Percentiles rank a stretch among this genome's conserved stretches.
These are phyloP conservation scores for Cynodonichthys magdalenae DNA, from an alignment of 2,797 vertebrate species.

Conservation along the genomic window DNA sequence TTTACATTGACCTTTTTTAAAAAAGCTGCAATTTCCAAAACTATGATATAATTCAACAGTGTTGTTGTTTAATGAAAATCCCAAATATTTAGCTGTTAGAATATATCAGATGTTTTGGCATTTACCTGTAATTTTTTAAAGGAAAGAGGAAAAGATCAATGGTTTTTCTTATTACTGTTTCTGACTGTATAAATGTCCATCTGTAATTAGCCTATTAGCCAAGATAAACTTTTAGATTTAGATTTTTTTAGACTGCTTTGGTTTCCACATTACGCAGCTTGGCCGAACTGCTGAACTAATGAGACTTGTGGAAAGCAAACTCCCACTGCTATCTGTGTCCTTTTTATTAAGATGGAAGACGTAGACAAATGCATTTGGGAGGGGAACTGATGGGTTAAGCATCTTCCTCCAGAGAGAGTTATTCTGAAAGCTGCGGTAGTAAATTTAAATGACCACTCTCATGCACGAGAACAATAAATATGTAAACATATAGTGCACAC, in stretches of 20 bases:
- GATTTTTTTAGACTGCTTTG: conserved; percentile 24
- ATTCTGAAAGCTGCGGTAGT: conserved; percentile 40
- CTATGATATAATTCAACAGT: conserved; percentile 23
- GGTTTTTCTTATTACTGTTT: background rate
- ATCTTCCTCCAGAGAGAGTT: conserved; percentile 63
- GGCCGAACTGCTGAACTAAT: conserved; percentile 51
- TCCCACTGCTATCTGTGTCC: conserved; percentile 59
- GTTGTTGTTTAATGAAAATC: conserved; percentile 52
- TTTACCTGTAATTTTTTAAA: conserved; percentile 8
- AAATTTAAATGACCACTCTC: conserved; percentile 55
- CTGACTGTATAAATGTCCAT: conserved; percentile 1
- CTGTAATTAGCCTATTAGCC: conserved; percentile 1
- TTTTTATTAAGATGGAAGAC: conserved; percentile 66
- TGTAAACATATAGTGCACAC: conserved; percentile 28
- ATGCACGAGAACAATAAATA: conserved; percentile 22
- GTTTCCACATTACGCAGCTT: conserved; percentile 36
- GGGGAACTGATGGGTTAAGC: conserved; percentile 63
- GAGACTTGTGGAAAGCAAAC: conserved; percentile 48
- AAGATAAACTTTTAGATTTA: conserved; percentile 19
- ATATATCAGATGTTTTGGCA: conserved; percentile 19
- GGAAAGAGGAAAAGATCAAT: background rate
- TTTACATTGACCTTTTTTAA: conserved; percentile 62
- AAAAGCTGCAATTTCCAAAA: conserved; percentile 16
- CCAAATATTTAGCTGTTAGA: conserved; percentile 32
- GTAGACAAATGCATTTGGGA: conserved; percentile 37